Base-by-base conservation (phyloP, 2,797 vertebrate species). In the Lithobates sylvaticus region DNA sequence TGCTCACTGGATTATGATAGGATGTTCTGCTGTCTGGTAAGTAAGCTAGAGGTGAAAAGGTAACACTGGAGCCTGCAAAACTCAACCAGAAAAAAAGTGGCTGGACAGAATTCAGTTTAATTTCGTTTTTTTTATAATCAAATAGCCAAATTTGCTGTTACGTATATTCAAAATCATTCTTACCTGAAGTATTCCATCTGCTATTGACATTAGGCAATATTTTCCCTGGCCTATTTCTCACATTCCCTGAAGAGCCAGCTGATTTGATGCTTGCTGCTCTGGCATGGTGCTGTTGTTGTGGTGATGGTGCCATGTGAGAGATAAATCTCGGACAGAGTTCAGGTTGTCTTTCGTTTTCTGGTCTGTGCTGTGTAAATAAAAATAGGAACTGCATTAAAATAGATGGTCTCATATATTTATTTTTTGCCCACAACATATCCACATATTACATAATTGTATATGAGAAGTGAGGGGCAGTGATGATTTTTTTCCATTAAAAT, bases 291-390 rank as follows among this genome's bases (percentile, higher is more conserved):
- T 87, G 77, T 86, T 89, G 89, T n/a, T 90, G 67, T 29, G 90
- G 93, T 81, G 86, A 90, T 47, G 90, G 85, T 87, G 91, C 94
- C 93, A 95, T 94, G 83, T 95, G 92, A 72, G 89, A 89, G 65
- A 89, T 61, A 82, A 95, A 96, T 13, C 94, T 92, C 29, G 92
- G 91, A 82, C 93, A 95, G 36, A 90, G 21, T 2, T 71, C 64
- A 10, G 65, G 78, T 68, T 26, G 76, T 50, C 68, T 77, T 13
- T 86, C 6, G 3, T 80, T 79, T 44, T 6, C 85, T 54, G 69
- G 16, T 0, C 39, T 89, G 50, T 68, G 42, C 91, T 95, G 88
- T 58, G 86, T 82, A 29, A 78, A 3, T 69, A 83, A 78, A 83
- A 16, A 80, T 47, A 15, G 9, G 42, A 32, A 79, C n/a, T 12